These are phyloP conservation scores for Brenthis ino DNA, from an alignment of 2,888 invertebrate species.

Conservation along the genomic window DNA sequence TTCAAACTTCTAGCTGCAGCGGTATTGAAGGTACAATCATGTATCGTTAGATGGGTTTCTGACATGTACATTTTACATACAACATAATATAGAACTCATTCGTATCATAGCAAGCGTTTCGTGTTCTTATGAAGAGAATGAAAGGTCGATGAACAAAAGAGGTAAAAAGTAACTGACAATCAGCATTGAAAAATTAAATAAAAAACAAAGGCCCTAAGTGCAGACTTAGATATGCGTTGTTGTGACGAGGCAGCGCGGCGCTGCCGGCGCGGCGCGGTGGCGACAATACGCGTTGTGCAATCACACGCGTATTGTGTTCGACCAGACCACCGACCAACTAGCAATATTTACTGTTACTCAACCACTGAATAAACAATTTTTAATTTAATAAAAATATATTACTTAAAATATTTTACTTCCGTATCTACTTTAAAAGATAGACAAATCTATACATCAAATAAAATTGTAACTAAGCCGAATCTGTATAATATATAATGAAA, in stretches of 20 bases:
- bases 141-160: conserved; percentile 5
- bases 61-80: too few species aligned
- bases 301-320: conserved; percentile 6
- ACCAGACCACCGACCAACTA: background rate
- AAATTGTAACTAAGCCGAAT: too few species aligned
- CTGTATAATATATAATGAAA: too few species aligned
- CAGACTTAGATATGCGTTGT: conserved; percentile 8
- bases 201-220: conserved; percentile 16
- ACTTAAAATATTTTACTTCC: too few species aligned
- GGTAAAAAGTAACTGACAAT: background rate
- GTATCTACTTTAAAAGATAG: too few species aligned
- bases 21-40: too few species aligned
- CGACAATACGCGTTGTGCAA: conserved; percentile 8
- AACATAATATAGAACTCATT: background rate
- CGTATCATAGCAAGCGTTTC: background rate
- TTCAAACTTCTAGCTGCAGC: too few species aligned
- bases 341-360: conserved; percentile 6
- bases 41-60: too few species aligned
- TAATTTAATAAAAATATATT: too few species aligned
- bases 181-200: conserved; percentile 11
- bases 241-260: background rate
- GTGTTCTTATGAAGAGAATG: conserved; percentile 7
- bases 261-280: background rate
- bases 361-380: background rate
- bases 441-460: too few species aligned